A percentile compares a stretch with the other conserved stretches of the same genome.
phyloP scores from a whole-genome alignment of 2,113 vertebrate species.

The Geococcyx californianus region DNA sequence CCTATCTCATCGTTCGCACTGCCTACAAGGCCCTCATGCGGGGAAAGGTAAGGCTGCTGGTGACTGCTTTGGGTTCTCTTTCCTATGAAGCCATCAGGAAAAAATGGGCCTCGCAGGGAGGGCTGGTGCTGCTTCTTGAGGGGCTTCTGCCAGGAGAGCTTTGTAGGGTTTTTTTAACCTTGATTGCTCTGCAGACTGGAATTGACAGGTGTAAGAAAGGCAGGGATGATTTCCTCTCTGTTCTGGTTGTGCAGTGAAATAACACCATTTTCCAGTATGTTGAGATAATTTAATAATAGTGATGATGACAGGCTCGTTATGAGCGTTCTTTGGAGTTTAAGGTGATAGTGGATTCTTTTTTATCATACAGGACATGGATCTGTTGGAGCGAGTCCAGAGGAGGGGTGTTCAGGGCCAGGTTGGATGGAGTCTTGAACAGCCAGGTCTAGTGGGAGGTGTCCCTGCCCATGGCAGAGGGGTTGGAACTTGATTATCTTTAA shows the following conservation, averaged over 20 bases:
- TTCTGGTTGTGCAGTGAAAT: background rate
- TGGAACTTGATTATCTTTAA: too few species aligned
- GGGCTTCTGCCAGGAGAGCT: background rate
- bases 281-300: background rate
- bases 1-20: conserved; percentile 90
- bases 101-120: background rate
- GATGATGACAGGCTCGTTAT: background rate
- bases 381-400: too few species aligned
- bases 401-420: too few species aligned
- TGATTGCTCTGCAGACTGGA: background rate
- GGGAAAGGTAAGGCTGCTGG: conserved; percentile 84
- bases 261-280: rapidly evolving
- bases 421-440: too few species aligned
- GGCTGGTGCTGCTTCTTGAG: background rate
- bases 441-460: too few species aligned
- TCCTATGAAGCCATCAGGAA: rapidly evolving
- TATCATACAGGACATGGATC: background rate
- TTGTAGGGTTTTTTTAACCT: background rate
- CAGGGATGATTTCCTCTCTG: background rate
- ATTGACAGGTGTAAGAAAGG: background rate
- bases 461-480: too few species aligned
- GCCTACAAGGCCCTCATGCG: conserved; percentile 88
- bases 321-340: background rate
- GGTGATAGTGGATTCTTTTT: background rate
- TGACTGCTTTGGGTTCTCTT: background rate